Base-by-base conservation (phyloP, 35 echinoderm and acorn worm genomes). In the Ophiothrix spiculata region DNA sequence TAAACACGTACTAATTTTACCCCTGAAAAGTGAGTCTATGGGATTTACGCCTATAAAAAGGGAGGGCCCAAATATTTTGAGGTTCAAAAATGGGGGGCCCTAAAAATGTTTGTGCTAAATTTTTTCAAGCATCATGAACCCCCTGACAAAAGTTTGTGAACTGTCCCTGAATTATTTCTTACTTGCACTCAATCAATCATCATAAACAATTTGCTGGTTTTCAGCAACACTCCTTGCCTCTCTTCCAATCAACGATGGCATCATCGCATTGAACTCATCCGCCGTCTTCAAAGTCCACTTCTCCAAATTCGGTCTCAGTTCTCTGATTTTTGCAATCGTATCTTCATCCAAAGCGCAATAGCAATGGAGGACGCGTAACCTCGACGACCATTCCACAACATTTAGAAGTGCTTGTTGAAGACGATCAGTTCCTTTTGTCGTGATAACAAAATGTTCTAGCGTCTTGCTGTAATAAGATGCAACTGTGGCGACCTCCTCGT, bases 321-420 rank as follows among this genome's bases (percentile, higher is more conserved):
- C 39, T 39, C 80, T 86, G 23, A 97, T 87, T 28, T 38, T 79
- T 23, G 36, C 36, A 36, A 97, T 97, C 37, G 91, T 87, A 0
- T 84, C 88, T n/a, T 83, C 73, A 45, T 89, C 92, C 76, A 99
- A 40, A 1, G 83, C 95, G 56, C 96, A 94, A 75, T 91, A 99
- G 84, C 96, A 99, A 45, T 99, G 87, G 19, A 94, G 80, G 15
- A 88, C 89, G 15, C 79, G 81, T 37, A 99, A 82, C 40, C 87
- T 87, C 16, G 32, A 56, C 33, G 96, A 80, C 8, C 46, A 63
- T 33, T 85, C 77, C 16, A 93, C 92, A 25, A 99, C 63, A 35
- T 76, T 85, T 38, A 99, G 83, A 29, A 99, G 79, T 16, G 77
- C 79, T 11, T 77, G n/a, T 75, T 99, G 83, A 10, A 99, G 69